Conservation (phyloP, 1,140 invertebrate species). For the Elysia chlorotica region DNA sequence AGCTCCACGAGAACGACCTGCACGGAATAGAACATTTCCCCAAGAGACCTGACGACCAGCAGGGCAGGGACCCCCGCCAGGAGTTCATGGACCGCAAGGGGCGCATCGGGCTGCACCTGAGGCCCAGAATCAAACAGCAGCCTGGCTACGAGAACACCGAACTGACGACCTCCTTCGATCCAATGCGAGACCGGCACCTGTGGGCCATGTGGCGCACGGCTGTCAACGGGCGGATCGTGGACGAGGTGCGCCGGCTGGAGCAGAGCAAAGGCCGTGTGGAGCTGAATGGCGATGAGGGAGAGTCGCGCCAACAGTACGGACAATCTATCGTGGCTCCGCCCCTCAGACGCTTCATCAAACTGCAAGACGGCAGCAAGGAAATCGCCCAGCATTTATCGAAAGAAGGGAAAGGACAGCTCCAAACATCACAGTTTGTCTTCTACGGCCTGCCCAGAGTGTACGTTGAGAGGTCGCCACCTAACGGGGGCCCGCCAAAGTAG, state of each 20-base stretch:
- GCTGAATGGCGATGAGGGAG: too few species aligned
- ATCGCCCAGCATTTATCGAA: constrained; percentile 13
- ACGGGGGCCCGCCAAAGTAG: too few species aligned
- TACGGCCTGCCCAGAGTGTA: constrained; percentile 29
- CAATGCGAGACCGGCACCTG: constrained; percentile 33
- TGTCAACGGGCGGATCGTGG: constrained; percentile 33
- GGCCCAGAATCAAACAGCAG: not conserved
- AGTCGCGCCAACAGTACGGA: too few species aligned
- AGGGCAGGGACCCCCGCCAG: too few species aligned
- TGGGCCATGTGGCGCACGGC: constrained; percentile 38
- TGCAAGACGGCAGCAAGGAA: constrained; percentile 8
- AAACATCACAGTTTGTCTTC: constrained; percentile 27
- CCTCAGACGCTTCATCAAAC: constrained; percentile 25
- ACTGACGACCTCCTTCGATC: constrained; percentile 30
- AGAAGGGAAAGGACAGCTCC: constrained; percentile 9
- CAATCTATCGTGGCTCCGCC: constrained; percentile 25
- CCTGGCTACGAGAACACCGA: not conserved
- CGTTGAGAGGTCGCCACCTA: too few species aligned
- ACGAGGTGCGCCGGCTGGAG: constrained; percentile 18
- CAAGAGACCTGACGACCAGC: too few species aligned
- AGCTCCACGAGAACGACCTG: too few species aligned
- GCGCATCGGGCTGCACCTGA: too few species aligned
- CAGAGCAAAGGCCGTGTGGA: not conserved
- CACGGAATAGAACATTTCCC: too few species aligned
- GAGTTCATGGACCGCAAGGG: too few species aligned